A percentile compares a stretch with the other conserved stretches of the same genome.
These are phyloP conservation scores for Tamandua tetradactyla DNA, from an alignment of 2,797 vertebrate genomes.

Conservation along the genomic window DNA sequence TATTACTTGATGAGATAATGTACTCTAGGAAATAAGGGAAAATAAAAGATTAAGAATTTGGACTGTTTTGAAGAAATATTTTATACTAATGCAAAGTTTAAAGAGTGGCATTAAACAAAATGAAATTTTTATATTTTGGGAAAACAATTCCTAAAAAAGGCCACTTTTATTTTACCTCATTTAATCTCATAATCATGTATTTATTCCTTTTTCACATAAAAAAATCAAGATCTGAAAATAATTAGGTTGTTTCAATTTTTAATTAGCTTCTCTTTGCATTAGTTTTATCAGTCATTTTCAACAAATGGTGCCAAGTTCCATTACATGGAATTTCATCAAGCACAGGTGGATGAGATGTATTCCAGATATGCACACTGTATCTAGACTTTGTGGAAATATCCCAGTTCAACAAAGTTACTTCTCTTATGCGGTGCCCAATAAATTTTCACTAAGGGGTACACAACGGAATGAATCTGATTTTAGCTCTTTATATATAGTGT, in stretches of 20 bases:
- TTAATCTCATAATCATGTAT: background rate
- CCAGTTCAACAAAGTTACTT: background rate
- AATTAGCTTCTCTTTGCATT: background rate
- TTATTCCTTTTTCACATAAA: background rate
- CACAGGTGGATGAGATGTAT: background rate
- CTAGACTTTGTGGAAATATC: background rate
- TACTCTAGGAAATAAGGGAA: background rate
- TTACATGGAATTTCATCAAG: background rate
- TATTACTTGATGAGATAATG: constrained; percentile 28
- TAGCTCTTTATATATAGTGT: background rate
- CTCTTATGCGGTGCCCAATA: constrained; percentile 21
- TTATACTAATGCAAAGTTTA: constrained; percentile 40
- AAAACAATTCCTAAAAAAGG: constrained; percentile 26
- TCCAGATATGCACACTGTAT: background rate
- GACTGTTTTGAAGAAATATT: background rate
- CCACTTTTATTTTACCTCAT: background rate
- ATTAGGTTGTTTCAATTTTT: constrained; percentile 24
- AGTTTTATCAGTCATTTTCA: constrained; percentile 30
- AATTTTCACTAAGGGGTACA: constrained; percentile 24
- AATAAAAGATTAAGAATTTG: constrained; percentile 14
- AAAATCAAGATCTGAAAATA: constrained; percentile 28
- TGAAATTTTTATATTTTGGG: background rate
- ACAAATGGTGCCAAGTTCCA: background rate
- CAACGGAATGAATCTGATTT: background rate
- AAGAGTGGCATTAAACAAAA: background rate